Conservation (phyloP, 2,888 invertebrate genomes). For the Polyploca ridens region DNA sequence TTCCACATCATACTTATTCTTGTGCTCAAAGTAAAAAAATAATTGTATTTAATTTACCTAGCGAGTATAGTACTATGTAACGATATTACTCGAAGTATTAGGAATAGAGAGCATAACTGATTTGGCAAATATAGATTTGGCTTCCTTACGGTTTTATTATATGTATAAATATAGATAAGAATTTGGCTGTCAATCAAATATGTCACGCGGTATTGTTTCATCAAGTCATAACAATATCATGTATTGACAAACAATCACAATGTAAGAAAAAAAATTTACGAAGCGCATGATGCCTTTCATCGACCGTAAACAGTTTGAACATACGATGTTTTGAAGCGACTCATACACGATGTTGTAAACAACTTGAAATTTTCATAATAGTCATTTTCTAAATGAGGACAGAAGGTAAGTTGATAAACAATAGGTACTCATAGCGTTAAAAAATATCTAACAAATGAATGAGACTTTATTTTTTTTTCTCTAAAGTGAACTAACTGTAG, state of each 20-base stretch:
- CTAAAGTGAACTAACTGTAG: no score
- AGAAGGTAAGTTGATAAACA: background rate
- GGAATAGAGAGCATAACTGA: no score
- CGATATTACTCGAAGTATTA: no score
- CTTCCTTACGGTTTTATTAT: no score
- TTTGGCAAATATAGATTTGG: no score
- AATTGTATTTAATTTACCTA: background rate
- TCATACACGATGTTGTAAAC: background rate
- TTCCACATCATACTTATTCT: background rate
- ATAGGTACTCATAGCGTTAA: no score
- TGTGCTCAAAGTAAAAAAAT: background rate
- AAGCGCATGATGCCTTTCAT: background rate
- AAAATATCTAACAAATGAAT: no score
- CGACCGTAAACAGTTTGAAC: background rate
- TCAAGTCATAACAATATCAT: slow-evolving; percentile 24
- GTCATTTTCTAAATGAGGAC: background rate
- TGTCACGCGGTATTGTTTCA: slow-evolving; percentile 56
- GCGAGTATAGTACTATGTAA: no score
- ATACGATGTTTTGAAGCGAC: background rate
- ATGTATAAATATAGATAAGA: slow-evolving; percentile 27
- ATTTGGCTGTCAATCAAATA: slow-evolving; percentile 59
- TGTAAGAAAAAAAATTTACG: background rate
- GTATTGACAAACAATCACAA: background rate
- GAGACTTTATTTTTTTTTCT: no score
- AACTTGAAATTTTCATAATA: background rate